Conservation (phyloP, 2,888 invertebrate species). For the Calameuta pallipes region DNA sequence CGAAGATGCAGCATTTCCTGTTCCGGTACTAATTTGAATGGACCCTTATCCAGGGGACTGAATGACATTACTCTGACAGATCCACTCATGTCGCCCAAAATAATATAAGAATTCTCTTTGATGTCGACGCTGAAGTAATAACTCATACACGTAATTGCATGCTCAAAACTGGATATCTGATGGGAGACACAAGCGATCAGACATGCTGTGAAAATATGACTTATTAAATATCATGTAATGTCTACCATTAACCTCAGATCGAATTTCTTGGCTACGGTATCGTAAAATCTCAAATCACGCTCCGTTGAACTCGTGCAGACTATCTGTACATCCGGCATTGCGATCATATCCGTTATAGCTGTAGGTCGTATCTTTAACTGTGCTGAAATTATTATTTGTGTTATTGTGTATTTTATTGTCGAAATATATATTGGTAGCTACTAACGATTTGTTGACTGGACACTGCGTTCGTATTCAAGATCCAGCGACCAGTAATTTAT, state of each 20-base stretch:
- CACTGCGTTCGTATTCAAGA: slow-evolving; percentile 74
- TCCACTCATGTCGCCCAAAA: slow-evolving; percentile 82
- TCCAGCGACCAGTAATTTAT: slow-evolving; percentile 83
- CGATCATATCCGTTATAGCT: slow-evolving; percentile 80
- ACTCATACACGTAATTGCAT: slow-evolving; percentile 70
- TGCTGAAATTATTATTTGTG: slow-evolving; percentile 61
- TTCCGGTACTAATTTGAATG: slow-evolving; percentile 77
- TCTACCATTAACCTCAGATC: slow-evolving; percentile 74
- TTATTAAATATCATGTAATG: slow-evolving; percentile 1
- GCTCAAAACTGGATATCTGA: slow-evolving; percentile 73
- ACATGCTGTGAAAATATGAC: not conserved
- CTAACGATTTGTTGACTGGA: slow-evolving; percentile 75
- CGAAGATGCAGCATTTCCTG: slow-evolving; percentile 71
- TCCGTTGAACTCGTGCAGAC: slow-evolving; percentile 83
- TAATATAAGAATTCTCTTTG: slow-evolving; percentile 73
- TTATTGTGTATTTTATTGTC: not conserved
- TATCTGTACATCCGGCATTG: slow-evolving; percentile 81
- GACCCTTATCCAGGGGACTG: slow-evolving; percentile 73
- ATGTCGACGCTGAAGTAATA: slow-evolving; percentile 73
- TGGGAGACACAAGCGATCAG: not conserved
- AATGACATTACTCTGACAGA: slow-evolving; percentile 75
- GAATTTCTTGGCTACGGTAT: slow-evolving; percentile 80
- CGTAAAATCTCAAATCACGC: slow-evolving; percentile 83
- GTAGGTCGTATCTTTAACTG: slow-evolving; percentile 73
- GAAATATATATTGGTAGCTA: slow-evolving; percentile 34